Conservation (phyloP, 1,140 invertebrate species). For the Cepaea nemoralis region DNA sequence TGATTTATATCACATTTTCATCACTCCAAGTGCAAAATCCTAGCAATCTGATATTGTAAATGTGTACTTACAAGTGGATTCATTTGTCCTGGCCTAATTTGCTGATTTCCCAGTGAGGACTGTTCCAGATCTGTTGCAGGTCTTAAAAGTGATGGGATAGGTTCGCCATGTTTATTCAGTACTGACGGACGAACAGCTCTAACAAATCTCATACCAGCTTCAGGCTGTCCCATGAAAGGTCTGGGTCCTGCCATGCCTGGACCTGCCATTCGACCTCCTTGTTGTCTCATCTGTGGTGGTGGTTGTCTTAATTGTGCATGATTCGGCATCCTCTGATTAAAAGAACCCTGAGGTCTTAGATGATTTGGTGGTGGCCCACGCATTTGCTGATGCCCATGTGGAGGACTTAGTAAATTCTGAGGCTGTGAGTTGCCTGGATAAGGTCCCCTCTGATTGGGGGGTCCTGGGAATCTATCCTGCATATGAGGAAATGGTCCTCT, state of each 20-base stretch:
- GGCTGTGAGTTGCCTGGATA: not conserved
- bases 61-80: slow-evolving; percentile 3
- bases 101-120: not conserved
- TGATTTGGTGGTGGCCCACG: slow-evolving; percentile 13
- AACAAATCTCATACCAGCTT: not conserved
- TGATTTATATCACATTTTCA: too few relatives aligned
- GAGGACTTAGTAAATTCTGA: slow-evolving; percentile 1
- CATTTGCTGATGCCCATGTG: not conserved
- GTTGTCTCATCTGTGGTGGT: slow-evolving; percentile 10
- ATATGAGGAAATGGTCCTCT: not conserved
- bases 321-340: not conserved
- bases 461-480: slow-evolving; percentile 11
- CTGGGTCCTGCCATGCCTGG: not conserved
- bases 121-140: not conserved
- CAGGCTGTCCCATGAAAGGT: not conserved
- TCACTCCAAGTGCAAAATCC: too few relatives aligned
- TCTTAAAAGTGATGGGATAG: slow-evolving; percentile 27
- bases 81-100: not conserved
- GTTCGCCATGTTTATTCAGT: not conserved
- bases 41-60: too few relatives aligned
- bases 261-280: not conserved
- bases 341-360: slow-evolving; percentile 5
- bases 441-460: slow-evolving; percentile 1
- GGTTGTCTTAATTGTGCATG: not conserved
- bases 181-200: not conserved